Evolutionary conservation across 2,888 invertebrate species (phyloP).

Genomic region (Actias luna): DNA sequence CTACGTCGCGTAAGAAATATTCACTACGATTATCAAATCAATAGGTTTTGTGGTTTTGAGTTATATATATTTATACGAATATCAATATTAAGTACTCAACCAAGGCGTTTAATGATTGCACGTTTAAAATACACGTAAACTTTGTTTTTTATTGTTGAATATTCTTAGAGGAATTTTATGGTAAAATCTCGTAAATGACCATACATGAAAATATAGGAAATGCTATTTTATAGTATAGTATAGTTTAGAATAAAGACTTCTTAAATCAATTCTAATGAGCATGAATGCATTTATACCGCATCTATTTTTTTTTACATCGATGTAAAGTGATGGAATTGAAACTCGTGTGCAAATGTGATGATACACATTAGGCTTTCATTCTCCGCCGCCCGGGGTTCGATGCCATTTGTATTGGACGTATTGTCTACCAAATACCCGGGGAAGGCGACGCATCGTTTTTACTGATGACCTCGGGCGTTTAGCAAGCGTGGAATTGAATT

Average conservation of each 20-base stretch:
- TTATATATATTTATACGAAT: too few relatives aligned
- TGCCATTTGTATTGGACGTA: conserved; percentile 54
- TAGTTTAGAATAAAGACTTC: background rate
- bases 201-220: too few relatives aligned
- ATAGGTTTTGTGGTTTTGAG: too few relatives aligned
- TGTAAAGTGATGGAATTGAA: conserved; percentile 50
- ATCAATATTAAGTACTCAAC: too few relatives aligned
- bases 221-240: too few relatives aligned
- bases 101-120: too few relatives aligned
- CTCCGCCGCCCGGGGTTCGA: conserved; percentile 52
- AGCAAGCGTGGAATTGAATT: conserved; percentile 15
- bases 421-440: conserved; percentile 17
- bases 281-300: background rate
- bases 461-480: conserved; percentile 6
- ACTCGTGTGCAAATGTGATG: conserved; percentile 76
- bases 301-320: conserved; percentile 24
- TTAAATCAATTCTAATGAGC: background rate
- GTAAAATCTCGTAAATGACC: too few relatives aligned
- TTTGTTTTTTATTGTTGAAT: too few relatives aligned
- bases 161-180: too few relatives aligned
- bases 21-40: too few relatives aligned
- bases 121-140: too few relatives aligned
- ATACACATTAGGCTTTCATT: conserved; percentile 72
- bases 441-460: conserved; percentile 6
- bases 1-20: too few relatives aligned